Percentiles rank a stretch among this genome's conserved stretches.
Conservation (phyloP, 2,797 vertebrate species). For the Lepidocolaptes lacrymiger region DNA sequence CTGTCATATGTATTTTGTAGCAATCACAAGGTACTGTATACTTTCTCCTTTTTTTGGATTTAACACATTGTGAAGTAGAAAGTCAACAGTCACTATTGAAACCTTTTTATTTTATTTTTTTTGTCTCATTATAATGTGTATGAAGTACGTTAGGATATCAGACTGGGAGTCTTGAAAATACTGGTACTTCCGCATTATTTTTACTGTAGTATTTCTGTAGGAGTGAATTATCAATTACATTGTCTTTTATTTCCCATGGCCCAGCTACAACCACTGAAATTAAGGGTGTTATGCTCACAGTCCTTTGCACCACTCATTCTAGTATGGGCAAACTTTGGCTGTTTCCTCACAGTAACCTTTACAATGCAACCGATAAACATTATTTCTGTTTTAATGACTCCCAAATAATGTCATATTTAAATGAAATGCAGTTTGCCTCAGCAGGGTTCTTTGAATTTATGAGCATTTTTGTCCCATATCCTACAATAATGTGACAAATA, state of each 20-base stretch:
- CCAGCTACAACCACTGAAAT: constrained; percentile 8
- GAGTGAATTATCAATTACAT: constrained; percentile 29
- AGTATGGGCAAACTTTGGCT: constrained; percentile 26
- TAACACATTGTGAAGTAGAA: neutral
- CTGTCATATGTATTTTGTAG: neutral
- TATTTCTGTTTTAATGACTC: constrained; percentile 71
- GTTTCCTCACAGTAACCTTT: constrained; percentile 61
- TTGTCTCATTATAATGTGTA: neutral
- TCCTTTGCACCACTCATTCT: neutral
- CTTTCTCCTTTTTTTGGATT: neutral
- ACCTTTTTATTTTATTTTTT: neutral
- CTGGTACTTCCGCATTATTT: constrained; percentile 19
- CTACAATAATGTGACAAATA: constrained; percentile 76
- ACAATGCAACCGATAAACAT: constrained; percentile 50
- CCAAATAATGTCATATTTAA: constrained; percentile 66
- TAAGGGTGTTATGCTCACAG: neutral
- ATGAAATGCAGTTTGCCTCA: constrained; percentile 61
- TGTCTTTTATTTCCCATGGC: neutral
- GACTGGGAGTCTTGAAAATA: constrained; percentile 1
- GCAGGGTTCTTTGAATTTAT: constrained; percentile 68
- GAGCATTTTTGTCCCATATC: constrained; percentile 69
- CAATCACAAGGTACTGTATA: neutral
- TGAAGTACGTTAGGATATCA: neutral
- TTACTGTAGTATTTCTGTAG: neutral
- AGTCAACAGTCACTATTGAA: neutral